phyloP scores from a whole-genome alignment of 2,888 invertebrate genomes.

The Drosophila suboccidentalis region DNA sequence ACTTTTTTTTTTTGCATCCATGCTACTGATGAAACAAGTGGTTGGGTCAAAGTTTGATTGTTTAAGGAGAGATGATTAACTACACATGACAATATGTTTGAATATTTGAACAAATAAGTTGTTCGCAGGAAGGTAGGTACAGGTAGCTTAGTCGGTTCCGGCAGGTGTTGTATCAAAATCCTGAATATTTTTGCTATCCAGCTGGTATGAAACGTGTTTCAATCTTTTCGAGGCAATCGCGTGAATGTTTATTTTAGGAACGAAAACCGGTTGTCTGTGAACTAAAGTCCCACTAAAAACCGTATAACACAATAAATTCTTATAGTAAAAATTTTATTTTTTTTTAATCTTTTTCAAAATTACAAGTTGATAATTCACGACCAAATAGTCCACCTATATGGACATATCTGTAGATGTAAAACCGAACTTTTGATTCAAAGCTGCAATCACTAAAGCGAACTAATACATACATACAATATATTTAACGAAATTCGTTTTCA shows the following conservation, averaged over 20 bases:
- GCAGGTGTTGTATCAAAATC: conserved; percentile 54
- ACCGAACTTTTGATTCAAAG: too few relatives aligned
- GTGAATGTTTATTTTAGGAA: conserved; percentile 36
- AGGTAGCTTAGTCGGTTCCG: conserved; percentile 44
- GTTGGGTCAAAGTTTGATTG: conserved; percentile 50
- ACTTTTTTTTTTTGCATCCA: background rate
- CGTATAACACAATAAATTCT: conserved; percentile 3
- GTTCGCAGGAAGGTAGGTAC: conserved; percentile 8
- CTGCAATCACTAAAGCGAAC: too few relatives aligned
- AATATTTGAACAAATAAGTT: background rate
- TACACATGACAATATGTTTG: conserved; percentile 4
- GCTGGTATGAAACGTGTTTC: conserved; percentile 58
- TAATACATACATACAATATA: too few relatives aligned
- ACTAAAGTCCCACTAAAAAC: conserved; percentile 14
- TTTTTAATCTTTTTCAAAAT: background rate
- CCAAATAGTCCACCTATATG: too few relatives aligned
- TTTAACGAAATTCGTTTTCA: conserved; percentile 4
- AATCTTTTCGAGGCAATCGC: conserved; percentile 14
- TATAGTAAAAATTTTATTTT: conserved; percentile 1
- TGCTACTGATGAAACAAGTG: conserved; percentile 31
- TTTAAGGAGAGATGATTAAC: conserved; percentile 13
- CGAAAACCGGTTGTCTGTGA: conserved; percentile 43
- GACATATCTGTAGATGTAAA: too few relatives aligned
- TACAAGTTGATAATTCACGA: background rate
- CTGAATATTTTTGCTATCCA: conserved; percentile 36